phyloP scores from a whole-genome alignment of 1,140 invertebrate species.

The Aporrectodea caliginosa region DNA sequence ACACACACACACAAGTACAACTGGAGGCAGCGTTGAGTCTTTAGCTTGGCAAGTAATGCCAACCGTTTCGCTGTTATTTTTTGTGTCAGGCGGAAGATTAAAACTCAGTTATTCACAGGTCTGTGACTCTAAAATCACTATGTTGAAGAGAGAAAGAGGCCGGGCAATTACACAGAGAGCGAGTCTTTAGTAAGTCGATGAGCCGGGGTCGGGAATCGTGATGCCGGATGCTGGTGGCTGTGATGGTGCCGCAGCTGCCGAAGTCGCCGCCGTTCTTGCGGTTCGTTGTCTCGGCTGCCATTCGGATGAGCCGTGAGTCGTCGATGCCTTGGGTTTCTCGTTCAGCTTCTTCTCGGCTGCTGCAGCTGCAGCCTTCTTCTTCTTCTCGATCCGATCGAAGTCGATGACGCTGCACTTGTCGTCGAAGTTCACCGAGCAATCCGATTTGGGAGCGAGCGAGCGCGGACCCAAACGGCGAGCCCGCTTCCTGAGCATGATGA shows the following conservation, averaged over 20 bases:
- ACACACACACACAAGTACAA: no score
- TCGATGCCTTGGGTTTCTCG: not conserved
- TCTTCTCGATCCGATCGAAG: not conserved
- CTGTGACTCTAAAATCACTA: no score
- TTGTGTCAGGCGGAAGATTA: no score
- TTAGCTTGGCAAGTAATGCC: no score
- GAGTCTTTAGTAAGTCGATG: not conserved
- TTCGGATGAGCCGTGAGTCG: not conserved
- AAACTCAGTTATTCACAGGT: no score
- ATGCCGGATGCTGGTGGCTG: not conserved
- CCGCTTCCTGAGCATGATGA: not conserved
- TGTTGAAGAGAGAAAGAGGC: no score
- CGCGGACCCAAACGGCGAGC: not conserved
- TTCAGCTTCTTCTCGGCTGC: no score
- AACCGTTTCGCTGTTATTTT: no score
- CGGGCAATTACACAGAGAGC: no score
- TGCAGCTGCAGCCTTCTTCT: not conserved
- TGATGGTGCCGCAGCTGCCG: no score
- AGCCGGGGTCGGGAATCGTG: not conserved
- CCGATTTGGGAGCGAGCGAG: not conserved
- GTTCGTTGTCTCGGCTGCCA: not conserved
- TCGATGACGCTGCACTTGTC: not conserved
- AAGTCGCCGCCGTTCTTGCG: no score
- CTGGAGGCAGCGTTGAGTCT: no score
- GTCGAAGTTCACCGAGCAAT: not conserved